Evolutionary conservation across 2,797 vertebrate species (phyloP), one percentile per base, ranked within the genome.

Genomic region (Catostomus latipinnis): DNA sequence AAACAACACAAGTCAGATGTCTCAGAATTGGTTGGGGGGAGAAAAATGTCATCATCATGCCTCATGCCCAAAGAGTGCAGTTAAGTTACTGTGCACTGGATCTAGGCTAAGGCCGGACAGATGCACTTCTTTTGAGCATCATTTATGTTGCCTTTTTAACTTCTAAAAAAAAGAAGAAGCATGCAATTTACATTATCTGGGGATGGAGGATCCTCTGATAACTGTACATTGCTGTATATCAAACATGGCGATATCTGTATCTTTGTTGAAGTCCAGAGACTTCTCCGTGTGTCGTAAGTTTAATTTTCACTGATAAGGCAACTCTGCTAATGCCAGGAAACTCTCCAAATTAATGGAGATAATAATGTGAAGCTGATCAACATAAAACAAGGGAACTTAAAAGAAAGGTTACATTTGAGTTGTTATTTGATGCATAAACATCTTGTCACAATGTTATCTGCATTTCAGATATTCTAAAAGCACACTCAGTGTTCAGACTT

Each of bases 281-380:
- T 53, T 74, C 58, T 74, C 62, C 69, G 1, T 50, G 69, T 57
- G 13, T 22, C 43, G 57, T 56, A 76, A 57, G 63, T 8, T 6
- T 60, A 49, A 73, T 69, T 46, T 53, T 48, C 65, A 81, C 78
- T 60, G 54, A 74, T 61, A 61, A 76, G 48, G 63, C 50, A 66
- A 54, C 34, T 60, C 60, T 78, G 53, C 22, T 71, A 61, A 58
- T 45, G 18, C 10, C 18, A 52, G 13, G 54, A 46, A 49, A 43
- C 56, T 72, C 14, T 58, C 52, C 78, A 66, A 66, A 56, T 52
- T 76, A 81, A 68, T 69, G 68, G 65, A n/a, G n/a, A n/a, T n/a
- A n/a, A n/a, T 49, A 69, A 63, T 69, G 58, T 75, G 57, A 65
- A 62, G n/a, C 22, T 52, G 60, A 81, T 65, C 43, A 62, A 65